Evolutionary conservation across 2,888 invertebrate genomes (phyloP).

Genomic region (Branchipolynoe longqiensis): DNA sequence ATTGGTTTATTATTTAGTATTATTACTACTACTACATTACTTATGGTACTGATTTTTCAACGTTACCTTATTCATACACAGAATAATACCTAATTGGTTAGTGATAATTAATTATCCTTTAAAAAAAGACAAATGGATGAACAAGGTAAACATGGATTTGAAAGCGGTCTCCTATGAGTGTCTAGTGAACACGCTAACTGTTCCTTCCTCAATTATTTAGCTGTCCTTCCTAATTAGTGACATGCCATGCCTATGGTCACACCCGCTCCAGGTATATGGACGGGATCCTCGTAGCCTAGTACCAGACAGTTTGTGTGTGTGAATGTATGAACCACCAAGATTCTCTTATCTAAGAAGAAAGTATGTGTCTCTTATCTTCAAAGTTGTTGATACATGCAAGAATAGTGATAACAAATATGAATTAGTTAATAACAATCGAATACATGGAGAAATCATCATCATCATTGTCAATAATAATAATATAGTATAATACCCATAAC

Average conservation of each 20-base stretch:
- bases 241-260: constrained; percentile 20
- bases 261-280: neutral
- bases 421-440: neutral
- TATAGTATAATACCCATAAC: too few relatives aligned
- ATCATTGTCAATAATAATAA: too few relatives aligned
- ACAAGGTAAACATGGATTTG: neutral
- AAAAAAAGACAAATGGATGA: neutral
- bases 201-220: neutral
- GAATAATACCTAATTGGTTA: constrained; percentile 13
- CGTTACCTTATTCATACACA: constrained; percentile 25
- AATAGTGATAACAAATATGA: constrained; percentile 4
- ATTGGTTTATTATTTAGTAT: constrained; percentile 34
- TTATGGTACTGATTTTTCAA: constrained; percentile 40
- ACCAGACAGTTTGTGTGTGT: constrained; percentile 1
- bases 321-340: constrained; percentile 2
- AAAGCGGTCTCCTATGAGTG: neutral
- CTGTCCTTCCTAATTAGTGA: constrained; percentile 6
- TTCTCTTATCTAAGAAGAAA: constrained; percentile 1
- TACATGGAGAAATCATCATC: neutral
- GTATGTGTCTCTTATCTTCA: constrained; percentile 26
- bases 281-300: neutral
- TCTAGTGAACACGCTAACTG: neutral
- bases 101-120: constrained; percentile 7
- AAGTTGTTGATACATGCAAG: constrained; percentile 45
- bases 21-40: constrained; percentile 24